Base-by-base conservation (phyloP, 2,113 vertebrate species). In the Paramisgurnus dabryanus region DNA sequence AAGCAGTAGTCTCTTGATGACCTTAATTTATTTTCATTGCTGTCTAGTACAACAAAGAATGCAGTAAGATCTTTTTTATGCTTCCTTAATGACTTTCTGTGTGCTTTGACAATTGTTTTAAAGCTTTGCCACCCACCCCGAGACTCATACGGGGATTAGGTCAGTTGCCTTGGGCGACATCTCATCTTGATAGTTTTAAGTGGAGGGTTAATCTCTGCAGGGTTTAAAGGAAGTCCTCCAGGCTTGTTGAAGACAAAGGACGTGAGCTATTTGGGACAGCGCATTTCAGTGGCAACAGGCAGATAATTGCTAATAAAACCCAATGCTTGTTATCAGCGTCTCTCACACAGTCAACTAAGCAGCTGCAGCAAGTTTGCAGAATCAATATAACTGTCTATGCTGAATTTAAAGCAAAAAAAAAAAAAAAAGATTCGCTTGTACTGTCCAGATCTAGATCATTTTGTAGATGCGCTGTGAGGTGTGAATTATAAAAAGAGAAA, bases 241-340 rank as follows among this genome's bases (percentile, higher is more conserved):
- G 63, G 63, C 9, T 50, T 15, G 53, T 61, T 68, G 18, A 57
- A 18, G 17, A 75, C 50, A 63, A 49, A 8, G 10, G 41, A 66
- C 39, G 50, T 67, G 7, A 60, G 64, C 49, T 13, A 55, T 67
- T 41, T 11, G n/a, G 69, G 17, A 58, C 0, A 9, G 22, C 5
- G n/a, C 43, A 12, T 64, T 67, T 77, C 22, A 45, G 53, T 2
- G 27, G 79, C 7, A 63, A 22, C 9, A 64, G 61, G 8, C 43
- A 40, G 63, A 57, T 78, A 65, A 77, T 34, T 70, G 45, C 27
- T 66, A 69, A 61, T 81, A 81, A 68, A 76, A 73, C 39, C 68
- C 40, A 34, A 57, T 4, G 39, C 8, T n/a, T 74, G 67, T 65
- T 43, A 80, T 72, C 22, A 69, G 13, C 12, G 22, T 34, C 61